Evolutionary conservation across 2,797 vertebrate genomes (phyloP).

Genomic region (Chloroceryle amazona): DNA sequence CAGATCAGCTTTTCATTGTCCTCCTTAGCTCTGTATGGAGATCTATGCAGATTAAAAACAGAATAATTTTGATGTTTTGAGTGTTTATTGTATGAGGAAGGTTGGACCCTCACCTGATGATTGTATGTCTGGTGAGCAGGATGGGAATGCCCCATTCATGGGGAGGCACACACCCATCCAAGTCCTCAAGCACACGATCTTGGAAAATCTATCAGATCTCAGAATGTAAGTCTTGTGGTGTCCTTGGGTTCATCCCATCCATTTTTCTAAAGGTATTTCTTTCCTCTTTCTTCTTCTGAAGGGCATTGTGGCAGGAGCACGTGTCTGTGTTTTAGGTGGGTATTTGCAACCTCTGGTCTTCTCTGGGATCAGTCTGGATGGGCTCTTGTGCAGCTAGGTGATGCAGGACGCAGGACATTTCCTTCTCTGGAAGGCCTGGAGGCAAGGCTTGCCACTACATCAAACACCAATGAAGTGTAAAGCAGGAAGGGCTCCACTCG

Average conservation of each 20-base stretch:
- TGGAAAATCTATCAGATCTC: neutral
- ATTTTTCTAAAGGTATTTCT: neutral
- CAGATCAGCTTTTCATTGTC: neutral
- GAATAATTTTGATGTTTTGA: neutral
- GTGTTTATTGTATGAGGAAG: neutral
- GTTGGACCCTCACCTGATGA: neutral
- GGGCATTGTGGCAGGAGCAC: accelerated
- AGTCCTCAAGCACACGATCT: neutral
- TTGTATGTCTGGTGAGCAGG: neutral
- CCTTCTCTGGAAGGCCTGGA: neutral
- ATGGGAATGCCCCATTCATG: neutral
- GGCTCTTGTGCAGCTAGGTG: neutral
- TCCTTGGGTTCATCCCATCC: neutral
- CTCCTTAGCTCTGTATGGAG: neutral
- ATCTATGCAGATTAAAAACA: neutral
- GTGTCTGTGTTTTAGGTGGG: accelerated
- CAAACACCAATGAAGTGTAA: neutral
- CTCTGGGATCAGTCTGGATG: neutral
- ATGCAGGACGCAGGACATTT: neutral
- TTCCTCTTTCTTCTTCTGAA: neutral
- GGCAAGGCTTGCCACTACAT: neutral
- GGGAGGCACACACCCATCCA: accelerated
- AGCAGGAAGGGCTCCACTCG: accelerated
- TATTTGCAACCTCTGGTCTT: neutral
- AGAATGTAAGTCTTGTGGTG: neutral